A percentile compares a stretch with the other conserved stretches of the same genome.
Evolutionary conservation across 2,113 vertebrate genomes (phyloP).

Genomic region (Rhineura floridana): DNA sequence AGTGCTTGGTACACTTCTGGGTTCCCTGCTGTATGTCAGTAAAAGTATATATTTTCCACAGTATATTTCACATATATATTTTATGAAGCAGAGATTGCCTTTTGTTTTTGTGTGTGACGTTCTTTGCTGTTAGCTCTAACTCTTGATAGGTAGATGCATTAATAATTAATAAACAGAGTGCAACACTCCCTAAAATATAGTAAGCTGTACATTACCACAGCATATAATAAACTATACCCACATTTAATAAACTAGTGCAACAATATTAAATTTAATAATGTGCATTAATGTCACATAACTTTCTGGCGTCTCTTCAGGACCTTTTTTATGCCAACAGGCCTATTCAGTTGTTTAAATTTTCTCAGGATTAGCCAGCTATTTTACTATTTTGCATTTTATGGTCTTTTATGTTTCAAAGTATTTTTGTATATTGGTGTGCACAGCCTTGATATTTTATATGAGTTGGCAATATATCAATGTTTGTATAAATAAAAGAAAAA

Average conservation of each 20-base stretch:
- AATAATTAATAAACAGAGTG: neutral
- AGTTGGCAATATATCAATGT: too few species aligned
- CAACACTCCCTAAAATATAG: neutral
- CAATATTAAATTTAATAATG: neutral
- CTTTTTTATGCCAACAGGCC: too few species aligned
- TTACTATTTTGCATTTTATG: too few species aligned
- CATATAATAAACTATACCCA: neutral
- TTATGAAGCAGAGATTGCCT: neutral
- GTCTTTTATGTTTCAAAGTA: too few species aligned
- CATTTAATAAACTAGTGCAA: neutral
- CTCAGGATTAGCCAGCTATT: too few species aligned
- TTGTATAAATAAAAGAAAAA: too few species aligned
- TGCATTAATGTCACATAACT: neutral
- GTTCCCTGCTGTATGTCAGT: neutral
- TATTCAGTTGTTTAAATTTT: too few species aligned
- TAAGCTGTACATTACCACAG: neutral
- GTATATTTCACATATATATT: too few species aligned
- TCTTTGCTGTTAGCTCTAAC: constrained; percentile 1
- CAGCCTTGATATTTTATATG: too few species aligned
- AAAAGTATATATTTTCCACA: neutral
- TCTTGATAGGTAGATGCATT: neutral
- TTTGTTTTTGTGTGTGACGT: neutral
- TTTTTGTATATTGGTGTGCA: too few species aligned
- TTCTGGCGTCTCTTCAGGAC: too few species aligned
- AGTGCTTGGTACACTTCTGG: neutral